Evolutionary conservation across 2,113 vertebrate genomes (phyloP).

Genomic region (Hippoglossus stenolepis): DNA sequence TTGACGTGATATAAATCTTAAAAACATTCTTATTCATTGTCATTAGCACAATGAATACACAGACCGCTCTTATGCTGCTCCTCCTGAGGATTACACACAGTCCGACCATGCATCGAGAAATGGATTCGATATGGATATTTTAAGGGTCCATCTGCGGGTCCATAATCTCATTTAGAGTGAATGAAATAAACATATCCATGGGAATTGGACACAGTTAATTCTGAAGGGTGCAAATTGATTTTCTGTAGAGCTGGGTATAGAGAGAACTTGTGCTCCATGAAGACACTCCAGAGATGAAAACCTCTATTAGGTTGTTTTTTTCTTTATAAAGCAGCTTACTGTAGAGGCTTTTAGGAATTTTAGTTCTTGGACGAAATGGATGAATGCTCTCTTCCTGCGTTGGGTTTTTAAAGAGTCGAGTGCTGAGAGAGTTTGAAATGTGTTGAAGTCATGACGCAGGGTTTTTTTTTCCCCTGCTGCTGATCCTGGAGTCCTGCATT

Average conservation of each 20-base stretch:
- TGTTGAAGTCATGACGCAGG: slow-evolving; percentile 21
- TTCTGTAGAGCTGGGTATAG: slow-evolving; percentile 49
- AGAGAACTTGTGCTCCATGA: slow-evolving; percentile 42
- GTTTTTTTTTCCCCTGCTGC: slow-evolving; percentile 32
- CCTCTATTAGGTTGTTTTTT: slow-evolving; percentile 7
- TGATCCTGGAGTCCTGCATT: slow-evolving; percentile 17
- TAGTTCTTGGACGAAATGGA: slow-evolving; percentile 11
- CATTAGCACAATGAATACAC: background rate
- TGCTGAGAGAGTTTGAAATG: slow-evolving; percentile 1
- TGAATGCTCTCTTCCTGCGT: background rate
- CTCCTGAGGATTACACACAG: slow-evolving; percentile 35
- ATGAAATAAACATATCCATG: slow-evolving; percentile 80
- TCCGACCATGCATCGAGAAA: slow-evolving; percentile 54
- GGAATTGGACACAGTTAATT: slow-evolving; percentile 78
- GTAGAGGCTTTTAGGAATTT: slow-evolving; percentile 12
- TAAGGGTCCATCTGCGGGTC: slow-evolving; percentile 74
- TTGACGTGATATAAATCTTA: slow-evolving; percentile 20
- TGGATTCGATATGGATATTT: slow-evolving; percentile 73
- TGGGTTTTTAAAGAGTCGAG: slow-evolving; percentile 3
- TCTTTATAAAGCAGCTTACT: slow-evolving; percentile 20
- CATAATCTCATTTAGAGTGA: slow-evolving; percentile 79
- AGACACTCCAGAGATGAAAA: slow-evolving; percentile 30
- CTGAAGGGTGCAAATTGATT: slow-evolving; percentile 74
- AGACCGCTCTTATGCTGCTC: slow-evolving; percentile 14
- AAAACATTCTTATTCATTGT: background rate